Percentiles rank a stretch among this genome's conserved stretches.
Conservation (phyloP, 1,140 invertebrate genomes). For the Hylaeus anthracinus region DNA sequence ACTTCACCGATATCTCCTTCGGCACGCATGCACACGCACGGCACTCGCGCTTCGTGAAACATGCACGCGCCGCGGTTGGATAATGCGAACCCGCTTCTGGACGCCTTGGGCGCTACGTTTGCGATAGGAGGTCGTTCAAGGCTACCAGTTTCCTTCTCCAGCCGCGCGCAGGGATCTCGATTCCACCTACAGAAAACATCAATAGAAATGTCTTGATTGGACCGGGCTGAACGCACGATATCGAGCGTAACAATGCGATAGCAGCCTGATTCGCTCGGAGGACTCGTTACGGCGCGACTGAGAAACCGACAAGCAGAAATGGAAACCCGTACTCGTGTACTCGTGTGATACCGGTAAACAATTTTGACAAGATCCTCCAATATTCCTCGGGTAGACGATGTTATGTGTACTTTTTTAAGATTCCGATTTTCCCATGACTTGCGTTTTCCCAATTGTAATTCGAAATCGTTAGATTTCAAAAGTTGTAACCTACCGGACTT, state of each 20-base stretch:
- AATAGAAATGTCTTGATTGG: slow-evolving; percentile 53
- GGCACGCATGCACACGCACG: slow-evolving; percentile 19
- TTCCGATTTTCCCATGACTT: too few relatives aligned
- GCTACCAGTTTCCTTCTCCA: slow-evolving; percentile 45
- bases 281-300: slow-evolving; percentile 7
- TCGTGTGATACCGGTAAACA: too few relatives aligned
- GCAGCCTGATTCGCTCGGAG: slow-evolving; percentile 6
- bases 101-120: slow-evolving; percentile 43
- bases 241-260: slow-evolving; percentile 35
- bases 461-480: too few relatives aligned
- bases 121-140: slow-evolving; percentile 58
- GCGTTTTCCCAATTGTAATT: too few relatives aligned
- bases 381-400: too few relatives aligned
- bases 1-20: slow-evolving; percentile 26
- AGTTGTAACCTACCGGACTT: too few relatives aligned
- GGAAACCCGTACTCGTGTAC: background rate
- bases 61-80: slow-evolving; percentile 17
- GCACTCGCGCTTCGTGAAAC: background rate
- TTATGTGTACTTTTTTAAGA: too few relatives aligned
- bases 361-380: too few relatives aligned
- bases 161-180: slow-evolving; percentile 23
- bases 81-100: slow-evolving; percentile 35
- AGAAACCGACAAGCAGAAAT: background rate
- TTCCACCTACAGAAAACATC: slow-evolving; percentile 38
- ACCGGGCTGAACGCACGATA: slow-evolving; percentile 12